Evolutionary conservation across 2,888 invertebrate genomes (phyloP), one percentile per base, ranked within the genome.

Genomic region (Melinaea menophilus): DNA sequence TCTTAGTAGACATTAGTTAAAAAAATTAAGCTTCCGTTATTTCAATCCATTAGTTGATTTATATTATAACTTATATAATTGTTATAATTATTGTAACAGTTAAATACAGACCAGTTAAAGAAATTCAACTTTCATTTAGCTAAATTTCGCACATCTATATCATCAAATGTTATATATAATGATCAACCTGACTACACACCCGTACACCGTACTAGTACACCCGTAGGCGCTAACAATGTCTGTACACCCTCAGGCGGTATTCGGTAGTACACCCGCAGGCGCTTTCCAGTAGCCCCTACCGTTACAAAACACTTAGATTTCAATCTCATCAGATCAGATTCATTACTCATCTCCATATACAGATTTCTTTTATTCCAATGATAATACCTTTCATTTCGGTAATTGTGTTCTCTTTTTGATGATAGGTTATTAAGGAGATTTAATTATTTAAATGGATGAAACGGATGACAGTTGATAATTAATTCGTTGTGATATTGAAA

Each of bases 341-440:
- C 71, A 75, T 75, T 70, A 72, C 64, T 61, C 65, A 61, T 63
- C 65, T 54, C 67, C 67, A 65, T 62, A 61, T 67, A 67, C 31
- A 65, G 67, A 62, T 46, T 65, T 68, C 68, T 68, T 66, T 66
- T 68, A 65, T 68, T 65, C 55, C 65, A 59, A 55, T 69, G 66
- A 69, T 68, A 63, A 68, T 62, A 68, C 68, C 68, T 58, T 67
- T 68, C 68, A 67, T 68, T 82, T 79, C 75, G 71, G 76, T 79
- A 78, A 77, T 74, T 77, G 75, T 77, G 76, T 78, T 73, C 76
- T 76, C 51, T 31, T 41, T 41, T 31, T 71, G 70, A 75, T 74
- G 78, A 78, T 73, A 65, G 75, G 75, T 80, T 79, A 81, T 83
- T 80, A 80, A 74, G 74, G 73, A 75, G 77, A 77, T 77, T 71